Evolutionary conservation across 2,888 invertebrate genomes (phyloP).

Genomic region (Machimus atricapillus): DNA sequence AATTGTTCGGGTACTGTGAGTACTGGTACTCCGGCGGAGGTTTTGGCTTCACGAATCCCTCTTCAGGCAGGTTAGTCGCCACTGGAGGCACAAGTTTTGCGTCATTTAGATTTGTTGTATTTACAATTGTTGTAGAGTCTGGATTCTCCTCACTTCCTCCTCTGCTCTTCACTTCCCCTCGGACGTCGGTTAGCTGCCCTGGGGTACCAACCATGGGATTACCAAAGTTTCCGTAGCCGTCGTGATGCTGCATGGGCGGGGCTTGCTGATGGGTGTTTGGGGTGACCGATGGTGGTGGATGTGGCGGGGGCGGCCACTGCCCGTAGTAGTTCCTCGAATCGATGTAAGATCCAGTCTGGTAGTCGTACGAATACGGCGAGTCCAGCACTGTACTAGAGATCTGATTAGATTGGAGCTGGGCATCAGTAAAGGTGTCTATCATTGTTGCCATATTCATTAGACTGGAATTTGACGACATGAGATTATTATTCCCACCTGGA

Average conservation of each 20-base stretch:
- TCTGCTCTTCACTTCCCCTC: conserved; percentile 58
- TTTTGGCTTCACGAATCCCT: conserved; percentile 62
- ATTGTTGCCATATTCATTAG: conserved; percentile 77
- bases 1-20: conserved; percentile 61
- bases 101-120: conserved; percentile 65
- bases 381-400: conserved; percentile 85
- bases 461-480: conserved; percentile 64
- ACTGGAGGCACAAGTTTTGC: conserved; percentile 57
- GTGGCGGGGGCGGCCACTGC: conserved; percentile 67
- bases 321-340: conserved; percentile 73
- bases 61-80: conserved; percentile 52
- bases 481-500: conserved; percentile 57
- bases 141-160: conserved; percentile 72
- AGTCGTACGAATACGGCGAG: conserved; percentile 71
- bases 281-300: conserved; percentile 65
- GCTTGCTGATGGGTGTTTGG: conserved; percentile 57
- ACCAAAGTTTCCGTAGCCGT: conserved; percentile 54
- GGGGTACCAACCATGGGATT: conserved; percentile 44
- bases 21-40: conserved; percentile 62
- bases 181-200: conserved; percentile 54
- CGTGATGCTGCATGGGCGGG: conserved; percentile 51
- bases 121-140: conserved; percentile 73
- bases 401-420: conserved; percentile 83
- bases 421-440: conserved; percentile 79
- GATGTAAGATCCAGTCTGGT: conserved; percentile 66